Percentiles rank a stretch among this genome's conserved stretches.
These are phyloP conservation scores for Pogonocherus hispidulus DNA, from an alignment of 2,888 invertebrate species.

Conservation along the genomic window DNA sequence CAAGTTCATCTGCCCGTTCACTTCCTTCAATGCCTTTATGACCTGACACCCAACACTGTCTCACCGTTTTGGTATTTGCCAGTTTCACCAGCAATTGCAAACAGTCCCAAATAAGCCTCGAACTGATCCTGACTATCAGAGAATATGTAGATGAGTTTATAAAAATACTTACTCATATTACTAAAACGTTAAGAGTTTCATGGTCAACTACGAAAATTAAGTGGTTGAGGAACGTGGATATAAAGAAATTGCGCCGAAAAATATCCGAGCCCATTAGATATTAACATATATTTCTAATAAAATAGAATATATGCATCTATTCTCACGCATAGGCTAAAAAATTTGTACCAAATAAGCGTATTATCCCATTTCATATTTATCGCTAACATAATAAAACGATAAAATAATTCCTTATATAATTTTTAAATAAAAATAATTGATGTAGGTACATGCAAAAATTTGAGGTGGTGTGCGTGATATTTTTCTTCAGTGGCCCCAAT, in stretches of 20 bases:
- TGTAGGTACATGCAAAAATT: neutral
- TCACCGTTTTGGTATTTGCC: no score
- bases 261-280: neutral
- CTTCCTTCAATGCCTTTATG: no score
- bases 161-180: no score
- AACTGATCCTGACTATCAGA: no score
- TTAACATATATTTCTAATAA: slow-evolving; percentile 4
- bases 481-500: neutral
- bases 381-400: neutral
- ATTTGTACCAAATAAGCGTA: neutral
- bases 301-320: neutral
- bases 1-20: no score
- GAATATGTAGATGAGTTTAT: no score
- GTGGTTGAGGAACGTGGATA: no score
- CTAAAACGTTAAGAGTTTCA: no score
- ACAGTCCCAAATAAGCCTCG: no score
- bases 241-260: neutral
- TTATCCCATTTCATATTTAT: neutral
- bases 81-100: no score
- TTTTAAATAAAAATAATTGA: neutral
- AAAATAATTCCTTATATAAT: neutral
- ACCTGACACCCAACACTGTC: no score
- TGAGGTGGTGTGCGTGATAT: neutral
- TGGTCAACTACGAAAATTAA: no score
- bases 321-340: slow-evolving; percentile 2